A percentile compares a stretch with the other conserved stretches of the same genome.
Evolutionary conservation across 2,888 invertebrate genomes (phyloP).

Genomic region (Podotricha telesiphe): DNA sequence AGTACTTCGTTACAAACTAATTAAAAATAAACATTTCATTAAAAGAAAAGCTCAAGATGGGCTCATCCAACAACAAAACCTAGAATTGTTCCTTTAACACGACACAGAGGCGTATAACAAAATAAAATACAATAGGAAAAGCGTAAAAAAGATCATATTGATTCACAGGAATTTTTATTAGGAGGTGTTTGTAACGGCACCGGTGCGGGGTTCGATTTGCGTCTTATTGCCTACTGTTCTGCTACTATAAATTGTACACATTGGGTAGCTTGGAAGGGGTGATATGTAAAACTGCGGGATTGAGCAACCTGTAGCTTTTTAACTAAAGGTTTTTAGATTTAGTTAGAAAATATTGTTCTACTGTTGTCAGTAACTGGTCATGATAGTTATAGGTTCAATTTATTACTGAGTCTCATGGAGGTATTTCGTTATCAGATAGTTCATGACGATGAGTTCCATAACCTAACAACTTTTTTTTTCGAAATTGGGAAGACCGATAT

Average conservation of each 20-base stretch:
- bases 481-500: too few relatives aligned
- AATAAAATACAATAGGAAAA: conserved; percentile 82
- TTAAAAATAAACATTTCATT: too few relatives aligned
- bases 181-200: conserved; percentile 72
- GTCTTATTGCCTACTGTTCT: conserved; percentile 64
- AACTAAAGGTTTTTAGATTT: background rate
- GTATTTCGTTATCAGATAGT: too few relatives aligned
- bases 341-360: too few relatives aligned
- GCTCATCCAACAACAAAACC: conserved; percentile 58
- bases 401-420: too few relatives aligned
- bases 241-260: conserved; percentile 20
- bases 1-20: too few relatives aligned
- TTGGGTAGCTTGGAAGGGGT: conserved; percentile 1
- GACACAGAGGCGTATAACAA: conserved; percentile 76
- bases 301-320: background rate
- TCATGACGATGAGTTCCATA: too few relatives aligned
- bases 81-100: conserved; percentile 81
- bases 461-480: too few relatives aligned
- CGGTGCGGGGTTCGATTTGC: conserved; percentile 54
- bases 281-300: background rate
- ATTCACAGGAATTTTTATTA: conserved; percentile 84
- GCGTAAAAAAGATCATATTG: conserved; percentile 82
- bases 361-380: too few relatives aligned
- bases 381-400: too few relatives aligned
- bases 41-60: conserved; percentile 51